Conservation (phyloP, 2,113 vertebrate species). For the Struthidea cinerea region DNA sequence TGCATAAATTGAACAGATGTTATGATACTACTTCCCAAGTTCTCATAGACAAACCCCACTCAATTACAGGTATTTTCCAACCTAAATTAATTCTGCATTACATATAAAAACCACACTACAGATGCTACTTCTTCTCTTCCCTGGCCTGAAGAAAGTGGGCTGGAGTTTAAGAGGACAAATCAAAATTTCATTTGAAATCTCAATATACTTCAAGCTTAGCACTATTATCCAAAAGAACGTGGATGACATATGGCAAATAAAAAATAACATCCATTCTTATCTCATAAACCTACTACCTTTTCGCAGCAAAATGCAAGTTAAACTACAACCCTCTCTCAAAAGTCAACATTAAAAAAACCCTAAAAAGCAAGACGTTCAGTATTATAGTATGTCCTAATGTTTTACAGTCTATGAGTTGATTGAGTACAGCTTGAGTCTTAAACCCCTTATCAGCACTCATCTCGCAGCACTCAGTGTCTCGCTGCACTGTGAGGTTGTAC, state of each 20-base stretch:
- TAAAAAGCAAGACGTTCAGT: neutral
- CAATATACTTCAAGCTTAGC: neutral
- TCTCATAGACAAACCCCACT: neutral
- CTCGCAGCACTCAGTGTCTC: neutral
- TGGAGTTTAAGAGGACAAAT: neutral
- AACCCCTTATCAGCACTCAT: neutral
- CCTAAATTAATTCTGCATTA: neutral
- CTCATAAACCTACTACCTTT: neutral
- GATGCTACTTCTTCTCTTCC: neutral
- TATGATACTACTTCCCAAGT: neutral
- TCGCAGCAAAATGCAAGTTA: neutral
- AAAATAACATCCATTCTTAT: neutral
- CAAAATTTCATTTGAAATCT: neutral
- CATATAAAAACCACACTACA: neutral
- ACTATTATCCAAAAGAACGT: neutral
- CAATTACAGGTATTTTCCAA: conserved; percentile 24
- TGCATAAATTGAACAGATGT: conserved; percentile 1
- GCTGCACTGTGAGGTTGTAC: neutral
- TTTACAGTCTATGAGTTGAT: neutral
- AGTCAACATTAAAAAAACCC: neutral
- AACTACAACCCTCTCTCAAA: neutral
- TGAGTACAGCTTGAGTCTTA: neutral
- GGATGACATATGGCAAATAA: neutral
- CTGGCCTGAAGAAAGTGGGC: neutral
- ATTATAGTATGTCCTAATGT: neutral